Evolutionary conservation across 2,113 vertebrate genomes (phyloP).

Genomic region (Paedocypris sp.): DNA sequence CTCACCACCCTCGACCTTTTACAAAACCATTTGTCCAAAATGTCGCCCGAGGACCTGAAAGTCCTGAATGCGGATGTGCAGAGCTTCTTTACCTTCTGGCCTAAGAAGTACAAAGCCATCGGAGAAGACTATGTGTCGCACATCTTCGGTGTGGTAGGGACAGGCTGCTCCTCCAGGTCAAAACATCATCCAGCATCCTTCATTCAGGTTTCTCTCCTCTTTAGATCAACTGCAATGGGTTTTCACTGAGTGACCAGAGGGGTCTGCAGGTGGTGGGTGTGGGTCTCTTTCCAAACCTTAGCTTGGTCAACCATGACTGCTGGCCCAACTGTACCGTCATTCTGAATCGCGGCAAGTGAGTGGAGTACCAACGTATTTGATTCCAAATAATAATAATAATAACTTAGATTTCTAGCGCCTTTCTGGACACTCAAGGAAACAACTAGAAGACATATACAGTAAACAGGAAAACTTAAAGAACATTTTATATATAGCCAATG

Average conservation of each 20-base stretch:
- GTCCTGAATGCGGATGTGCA: conserved; percentile 64
- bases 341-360: conserved; percentile 95
- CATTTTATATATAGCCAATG: no score
- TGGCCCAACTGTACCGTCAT: conserved; percentile 91
- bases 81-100: conserved; percentile 77
- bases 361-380: conserved; percentile 35
- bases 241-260: conserved; percentile 86
- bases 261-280: conserved; percentile 86
- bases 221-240: conserved; percentile 86
- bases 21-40: conserved; percentile 75
- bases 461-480: no score
- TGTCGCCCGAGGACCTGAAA: conserved; percentile 63
- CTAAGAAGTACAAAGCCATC: conserved; percentile 60
- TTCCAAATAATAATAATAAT: background rate
- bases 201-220: background rate
- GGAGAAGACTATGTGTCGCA: conserved; percentile 72
- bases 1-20: conserved; percentile 76
- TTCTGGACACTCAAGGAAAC: no score
- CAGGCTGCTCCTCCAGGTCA: background rate
- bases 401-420: no score
- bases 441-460: no score
- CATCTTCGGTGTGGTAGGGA: conserved; percentile 78
- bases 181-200: no score
- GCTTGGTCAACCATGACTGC: conserved; percentile 88
- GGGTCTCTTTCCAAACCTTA: conserved; percentile 88